Evolutionary conservation across 2,888 invertebrate species (phyloP).

Genomic region (Ectemnius cavifrons): DNA sequence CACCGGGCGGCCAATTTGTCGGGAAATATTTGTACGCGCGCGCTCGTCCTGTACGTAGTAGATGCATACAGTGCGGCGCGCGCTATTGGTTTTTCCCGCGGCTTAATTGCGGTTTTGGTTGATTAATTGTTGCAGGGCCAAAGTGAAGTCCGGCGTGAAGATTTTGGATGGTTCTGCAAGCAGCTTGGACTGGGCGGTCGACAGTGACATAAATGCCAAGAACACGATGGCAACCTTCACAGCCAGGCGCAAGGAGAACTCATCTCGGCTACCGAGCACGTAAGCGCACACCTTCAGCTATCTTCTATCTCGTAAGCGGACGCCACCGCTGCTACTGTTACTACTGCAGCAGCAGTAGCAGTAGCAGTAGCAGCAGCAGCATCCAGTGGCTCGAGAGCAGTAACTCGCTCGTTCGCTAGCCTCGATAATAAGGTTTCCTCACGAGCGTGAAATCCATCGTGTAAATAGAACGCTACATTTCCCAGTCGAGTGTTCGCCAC

Average conservation of each 20-base stretch:
- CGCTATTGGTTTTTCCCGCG: slow-evolving; percentile 11
- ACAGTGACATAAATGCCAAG: slow-evolving; percentile 91
- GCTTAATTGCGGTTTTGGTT: slow-evolving; percentile 5
- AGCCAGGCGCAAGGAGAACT: slow-evolving; percentile 83
- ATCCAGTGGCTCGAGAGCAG: too few relatives aligned
- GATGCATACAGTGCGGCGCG: not conserved
- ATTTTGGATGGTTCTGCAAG: slow-evolving; percentile 90
- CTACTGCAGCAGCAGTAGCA: too few relatives aligned
- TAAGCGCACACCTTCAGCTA: slow-evolving; percentile 55
- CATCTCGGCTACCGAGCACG: slow-evolving; percentile 69
- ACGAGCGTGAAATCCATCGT: not conserved
- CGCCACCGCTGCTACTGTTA: too few relatives aligned
- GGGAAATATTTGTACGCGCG: slow-evolving; percentile 13
- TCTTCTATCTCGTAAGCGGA: slow-evolving; percentile 3
- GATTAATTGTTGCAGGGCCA: slow-evolving; percentile 82
- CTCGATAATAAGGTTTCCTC: slow-evolving; percentile 2
- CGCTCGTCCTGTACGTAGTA: too few relatives aligned
- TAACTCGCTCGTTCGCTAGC: too few relatives aligned
- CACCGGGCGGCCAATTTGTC: not conserved
- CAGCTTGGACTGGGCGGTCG: slow-evolving; percentile 91
- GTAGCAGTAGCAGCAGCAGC: too few relatives aligned
- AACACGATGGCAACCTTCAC: slow-evolving; percentile 94
- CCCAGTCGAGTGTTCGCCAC: slow-evolving; percentile 1
- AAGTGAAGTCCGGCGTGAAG: slow-evolving; percentile 92
- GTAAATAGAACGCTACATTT: not conserved